Evolutionary conservation across 2,113 vertebrate genomes (phyloP), one percentile per base, ranked within the genome.

Genomic region (Chaetops frenatus): DNA sequence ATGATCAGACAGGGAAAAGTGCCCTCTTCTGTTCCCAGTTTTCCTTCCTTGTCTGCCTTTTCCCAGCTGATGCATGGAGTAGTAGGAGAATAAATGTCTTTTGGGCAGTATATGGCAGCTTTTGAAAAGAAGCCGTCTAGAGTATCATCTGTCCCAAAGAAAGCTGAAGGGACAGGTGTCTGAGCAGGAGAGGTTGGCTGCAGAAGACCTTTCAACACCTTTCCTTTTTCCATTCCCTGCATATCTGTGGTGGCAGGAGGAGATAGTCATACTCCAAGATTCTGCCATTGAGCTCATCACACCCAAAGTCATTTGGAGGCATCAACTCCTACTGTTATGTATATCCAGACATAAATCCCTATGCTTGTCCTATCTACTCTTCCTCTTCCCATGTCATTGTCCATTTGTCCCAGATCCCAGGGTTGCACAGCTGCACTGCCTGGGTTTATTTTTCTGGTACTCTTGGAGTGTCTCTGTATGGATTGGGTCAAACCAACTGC

Each of bases 1-100:
- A 47, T 77, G 14, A 61, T 86, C 35, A 54, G 60, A n/a, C 0
- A 4, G 24, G 61, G 24, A 67, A 71, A 64, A 19, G 33, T 58
- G n/a, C 15, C 29, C 10, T 56, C 24, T 60, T 70, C 57, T 50
- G 25, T 78, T 81, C 62, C 33, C 0, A 0, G 0, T 11, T 62
- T 80, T 84, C 48, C 53, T 67, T 88, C 25, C 18, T 45, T 57
- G 9, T n/a, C 57, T 78, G 29, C 31, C 36, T 67, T 84, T 88
- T 92, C 35, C 24, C 36, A 67, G 38, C 31, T 91, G 51, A 38
- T 66, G 23, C 11, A 28, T 18, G 7, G 60, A 53, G 24, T 28
- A 33, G 23, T 29, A 29, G n/a, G 54, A 57, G 35, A 73, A 76
- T 40, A 65, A 67, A 54, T 10, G 7, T 57, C 18, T 77, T 86